Base-by-base conservation (phyloP, 2,888 invertebrate species). In the Schizaphis graminum region DNA sequence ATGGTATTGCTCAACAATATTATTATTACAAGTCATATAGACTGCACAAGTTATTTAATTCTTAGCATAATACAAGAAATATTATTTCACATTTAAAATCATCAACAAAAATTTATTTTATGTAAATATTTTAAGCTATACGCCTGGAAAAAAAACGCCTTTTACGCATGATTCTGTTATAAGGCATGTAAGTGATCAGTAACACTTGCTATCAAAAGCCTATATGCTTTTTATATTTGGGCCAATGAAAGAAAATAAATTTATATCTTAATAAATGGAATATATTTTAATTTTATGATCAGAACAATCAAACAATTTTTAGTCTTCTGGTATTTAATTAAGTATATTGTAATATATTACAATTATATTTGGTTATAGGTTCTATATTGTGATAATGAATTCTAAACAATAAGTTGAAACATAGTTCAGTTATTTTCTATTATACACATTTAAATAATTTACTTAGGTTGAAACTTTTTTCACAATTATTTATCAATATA, bases 81-180 rank as follows among this genome's bases (percentile, higher is more conserved):
- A 67, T n/a, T 67, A 35, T 77, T 21, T 7, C 3, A 77, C 35
- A 21, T 2, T 21, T 77, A 35, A 77, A 77, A 77, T 35, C 21
- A 35, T 35, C 21, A 3, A 77, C 21, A 77, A 77, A 77, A 35
- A 77, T 21, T 21, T 21, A 35, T 77, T n/a, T 0, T 77, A 77
- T 77, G 89, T 89, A 89, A 89, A 89, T 57, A 89, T 41, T 89
- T 89, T 89, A 89, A 86, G 86, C 86, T 87, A 91, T 57, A 85
- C 7, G 84, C 87, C 77, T 89, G 88, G 47, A 93, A 57, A 84
- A 89, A 93, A 89, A 93, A 89, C 4, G 21, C 28, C 44, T 93
- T 47, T 56, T 89, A 47, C 47, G 93, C 93, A 93, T 93, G 89
- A 89, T 93, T 93, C 84, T 89, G 93, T 57, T 84, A 47, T 87